Evolutionary conservation across 2,888 invertebrate genomes (phyloP), one percentile per base, ranked within the genome.

Genomic region (Trichacis sp.): DNA sequence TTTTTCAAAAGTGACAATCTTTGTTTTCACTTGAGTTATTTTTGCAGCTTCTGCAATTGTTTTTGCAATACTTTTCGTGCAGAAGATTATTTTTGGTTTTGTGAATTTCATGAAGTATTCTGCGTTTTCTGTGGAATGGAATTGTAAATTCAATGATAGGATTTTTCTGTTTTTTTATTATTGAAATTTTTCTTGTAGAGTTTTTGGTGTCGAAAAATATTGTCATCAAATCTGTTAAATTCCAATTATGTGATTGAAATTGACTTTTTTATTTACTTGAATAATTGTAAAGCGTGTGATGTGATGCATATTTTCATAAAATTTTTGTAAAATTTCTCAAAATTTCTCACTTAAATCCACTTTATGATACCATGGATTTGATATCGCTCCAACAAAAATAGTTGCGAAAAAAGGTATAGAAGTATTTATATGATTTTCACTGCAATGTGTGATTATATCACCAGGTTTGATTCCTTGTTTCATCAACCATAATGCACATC

Each of bases 401-500:
- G 74, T 60, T 1, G 79, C 78, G 0, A 78, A 19, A 17, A 67
- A 77, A 0, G 83, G 80, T 11, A 76, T 68, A 8, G 74, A 72
- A 12, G 60, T 59, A 38, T 81, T 75, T n/a, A 74, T 29, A 1
- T 73, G 76, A 64, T 80, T 79, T 18, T 74, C 70, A 0, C 77
- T 71, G 11, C 77, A 79, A 20, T 79, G 46, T 4, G 54, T 55
- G 17, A 83, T 47, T 1, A 81, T 56, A 20, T 82, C 81, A 1
- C 68, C 71, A 0, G 56, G 46, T 19, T 53, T 45, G 1, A 81
- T 38, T 0, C 77, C 76, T 50, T 77, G 66, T 12, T 76, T 70
- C 42, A 63, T 70, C 55, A 82, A 5, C 81, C 81, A 82, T 3
- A 78, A 46, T 0, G 80, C 78, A 24, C 81, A 82, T 55, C 77